Percentiles rank a stretch among this genome's conserved stretches.
Evolutionary conservation across 2,888 invertebrate species (phyloP).

Genomic region (Scaptomyza reducta): DNA sequence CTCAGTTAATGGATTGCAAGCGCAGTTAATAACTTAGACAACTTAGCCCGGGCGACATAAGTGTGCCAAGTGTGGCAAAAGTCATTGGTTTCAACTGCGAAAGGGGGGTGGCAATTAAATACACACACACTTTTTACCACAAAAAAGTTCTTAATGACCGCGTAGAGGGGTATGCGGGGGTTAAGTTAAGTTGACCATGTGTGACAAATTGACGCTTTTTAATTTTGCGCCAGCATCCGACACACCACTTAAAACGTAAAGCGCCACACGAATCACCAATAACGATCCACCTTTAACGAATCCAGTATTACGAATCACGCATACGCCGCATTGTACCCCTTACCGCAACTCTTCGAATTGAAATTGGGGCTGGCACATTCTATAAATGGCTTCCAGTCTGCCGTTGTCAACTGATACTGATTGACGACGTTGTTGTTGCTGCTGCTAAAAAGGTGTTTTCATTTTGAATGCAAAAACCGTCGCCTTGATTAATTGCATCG

Average conservation of each 20-base stretch:
- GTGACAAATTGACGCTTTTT: constrained; percentile 83
- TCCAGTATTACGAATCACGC: constrained; percentile 38
- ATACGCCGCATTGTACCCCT: constrained; percentile 28
- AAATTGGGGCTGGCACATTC: constrained; percentile 35
- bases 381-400: constrained; percentile 54
- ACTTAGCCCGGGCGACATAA: constrained; percentile 46
- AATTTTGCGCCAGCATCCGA: constrained; percentile 65
- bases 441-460: constrained; percentile 71
- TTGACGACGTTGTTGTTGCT: constrained; percentile 67
- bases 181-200: constrained; percentile 47
- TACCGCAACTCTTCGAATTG: neutral
- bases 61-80: constrained; percentile 57
- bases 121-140: constrained; percentile 58
- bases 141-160: constrained; percentile 62
- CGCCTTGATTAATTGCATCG: constrained; percentile 81
- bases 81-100: constrained; percentile 4
- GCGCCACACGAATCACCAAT: constrained; percentile 49
- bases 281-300: constrained; percentile 36
- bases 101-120: constrained; percentile 59
- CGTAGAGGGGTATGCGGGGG: constrained; percentile 1
- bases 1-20: constrained; percentile 72
- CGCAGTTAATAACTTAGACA: constrained; percentile 70
- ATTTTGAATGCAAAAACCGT: constrained; percentile 74
- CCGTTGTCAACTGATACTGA: constrained; percentile 66
- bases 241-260: constrained; percentile 49